Percentiles rank a stretch among this genome's conserved stretches.
Evolutionary conservation across 2,113 vertebrate genomes (phyloP).

Genomic region (Cyanoramphus novaezelandiae): DNA sequence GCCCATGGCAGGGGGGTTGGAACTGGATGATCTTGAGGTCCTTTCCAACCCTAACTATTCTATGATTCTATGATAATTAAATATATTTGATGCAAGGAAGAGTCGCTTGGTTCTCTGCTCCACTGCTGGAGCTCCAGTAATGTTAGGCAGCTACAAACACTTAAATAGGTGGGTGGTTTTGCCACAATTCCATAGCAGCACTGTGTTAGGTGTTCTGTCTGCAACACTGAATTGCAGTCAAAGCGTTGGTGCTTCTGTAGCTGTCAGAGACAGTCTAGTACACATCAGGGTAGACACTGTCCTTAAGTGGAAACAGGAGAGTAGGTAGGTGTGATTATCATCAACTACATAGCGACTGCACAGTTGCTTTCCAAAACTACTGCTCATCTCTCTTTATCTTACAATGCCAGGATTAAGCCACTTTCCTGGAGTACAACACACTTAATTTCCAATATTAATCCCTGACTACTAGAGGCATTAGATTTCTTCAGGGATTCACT

Average conservation of each 20-base stretch:
- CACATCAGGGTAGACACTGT: not conserved
- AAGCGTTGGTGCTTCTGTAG: not conserved
- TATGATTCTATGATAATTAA: not conserved
- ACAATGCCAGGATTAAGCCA: not conserved
- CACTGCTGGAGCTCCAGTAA: not conserved
- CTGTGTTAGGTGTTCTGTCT: not conserved
- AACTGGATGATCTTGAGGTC: too few relatives aligned
- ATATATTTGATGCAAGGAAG: not conserved
- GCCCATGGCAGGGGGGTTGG: too few relatives aligned
- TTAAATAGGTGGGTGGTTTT: not conserved
- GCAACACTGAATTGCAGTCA: not conserved
- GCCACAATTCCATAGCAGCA: not conserved
- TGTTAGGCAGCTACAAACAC: not conserved
- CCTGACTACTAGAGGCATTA: not conserved
- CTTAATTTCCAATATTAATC: conserved; percentile 5
- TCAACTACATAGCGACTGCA: not conserved
- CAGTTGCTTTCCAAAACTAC: not conserved
- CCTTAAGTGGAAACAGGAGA: not conserved
- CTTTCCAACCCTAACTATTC: too few relatives aligned
- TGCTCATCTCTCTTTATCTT: not conserved
- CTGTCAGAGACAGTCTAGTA: not conserved
- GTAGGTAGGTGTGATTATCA: not conserved
- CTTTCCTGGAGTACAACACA: not conserved
- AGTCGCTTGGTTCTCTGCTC: not conserved
- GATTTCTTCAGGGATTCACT: not conserved